Evolutionary conservation across 2,797 vertebrate species (phyloP), one percentile per base, ranked within the genome.

Genomic region (Pelodytes ibericus): DNA sequence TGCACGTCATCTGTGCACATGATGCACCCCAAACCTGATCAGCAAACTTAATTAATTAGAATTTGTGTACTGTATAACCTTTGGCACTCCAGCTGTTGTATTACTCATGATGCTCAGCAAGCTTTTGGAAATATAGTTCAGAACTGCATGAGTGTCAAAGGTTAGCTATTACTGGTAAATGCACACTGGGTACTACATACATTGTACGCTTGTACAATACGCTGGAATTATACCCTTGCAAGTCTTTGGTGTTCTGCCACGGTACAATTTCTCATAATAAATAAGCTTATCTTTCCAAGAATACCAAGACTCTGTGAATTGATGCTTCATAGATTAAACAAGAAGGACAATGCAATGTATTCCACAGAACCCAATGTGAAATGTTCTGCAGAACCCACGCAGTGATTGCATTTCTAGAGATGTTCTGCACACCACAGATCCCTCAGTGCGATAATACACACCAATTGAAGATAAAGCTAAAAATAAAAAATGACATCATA

Each of bases 321-420:
- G 69, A 44, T 49, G 61, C 22, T 13, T 25, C 53, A 22, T 24
- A 72, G 75, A 78, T 78, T 31, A 73, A 30, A 22, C 29, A 20
- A 58, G 49, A 71, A 71, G 24, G 56, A 77, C 71, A 71, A 76
- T 22, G 49, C 39, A 26, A 44, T 69, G 27, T 33, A 47, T 66
- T 77, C 39, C 60, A 57, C n/a, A 11, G 39, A 18, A 51, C 20
- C 25, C 22, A 2, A 22, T 6, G 22, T 36, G 41, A 20, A 57
- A 65, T 44, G 71, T 26, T 18, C 30, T 31, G 13, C 27, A 27
- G 33, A 24, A 51, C 44, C 44, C 44, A 67, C 41, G 63, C 63
- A 65, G 6, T 72, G 25, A 53, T 69, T 67, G 57, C 36, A 75
- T 29, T 62, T 75, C 39, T 49, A 29, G 22, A 58, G 26, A 26